Conservation (phyloP, 2,113 vertebrate species). For the Progne subis region DNA sequence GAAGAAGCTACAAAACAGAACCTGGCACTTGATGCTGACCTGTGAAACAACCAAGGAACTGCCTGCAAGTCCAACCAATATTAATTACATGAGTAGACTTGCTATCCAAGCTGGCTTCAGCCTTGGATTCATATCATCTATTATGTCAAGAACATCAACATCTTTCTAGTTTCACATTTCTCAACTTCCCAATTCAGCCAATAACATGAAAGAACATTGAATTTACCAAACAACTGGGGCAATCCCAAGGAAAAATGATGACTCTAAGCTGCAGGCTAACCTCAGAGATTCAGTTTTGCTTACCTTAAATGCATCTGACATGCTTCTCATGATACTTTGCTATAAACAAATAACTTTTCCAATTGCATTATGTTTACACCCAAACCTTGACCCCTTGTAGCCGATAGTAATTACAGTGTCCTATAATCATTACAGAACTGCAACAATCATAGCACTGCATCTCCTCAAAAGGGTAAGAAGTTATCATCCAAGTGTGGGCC, state of each 20-base stretch:
- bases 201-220: conserved; percentile 40
- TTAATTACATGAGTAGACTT: neutral
- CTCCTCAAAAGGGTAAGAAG: neutral
- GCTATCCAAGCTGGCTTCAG: neutral
- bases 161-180: conserved; percentile 37
- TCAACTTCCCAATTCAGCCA: conserved; percentile 6
- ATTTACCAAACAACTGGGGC: conserved; percentile 47
- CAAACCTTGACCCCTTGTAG: conserved; percentile 4
- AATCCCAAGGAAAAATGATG: neutral
- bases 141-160: neutral
- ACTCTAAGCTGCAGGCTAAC: neutral
- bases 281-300: neutral
- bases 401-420: neutral
- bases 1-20: neutral
- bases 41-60: neutral
- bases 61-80: neutral
- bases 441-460: neutral
- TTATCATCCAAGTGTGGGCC: neutral
- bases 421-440: neutral
- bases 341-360: conserved; percentile 21
- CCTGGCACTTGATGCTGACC: neutral
- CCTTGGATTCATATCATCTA: neutral
- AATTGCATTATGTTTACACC: neutral
- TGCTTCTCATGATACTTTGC: neutral
- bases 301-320: conserved; percentile 9